Evolutionary conservation across 2,113 vertebrate species (phyloP).

Genomic region (Hydrochoerus hydrochaeris): DNA sequence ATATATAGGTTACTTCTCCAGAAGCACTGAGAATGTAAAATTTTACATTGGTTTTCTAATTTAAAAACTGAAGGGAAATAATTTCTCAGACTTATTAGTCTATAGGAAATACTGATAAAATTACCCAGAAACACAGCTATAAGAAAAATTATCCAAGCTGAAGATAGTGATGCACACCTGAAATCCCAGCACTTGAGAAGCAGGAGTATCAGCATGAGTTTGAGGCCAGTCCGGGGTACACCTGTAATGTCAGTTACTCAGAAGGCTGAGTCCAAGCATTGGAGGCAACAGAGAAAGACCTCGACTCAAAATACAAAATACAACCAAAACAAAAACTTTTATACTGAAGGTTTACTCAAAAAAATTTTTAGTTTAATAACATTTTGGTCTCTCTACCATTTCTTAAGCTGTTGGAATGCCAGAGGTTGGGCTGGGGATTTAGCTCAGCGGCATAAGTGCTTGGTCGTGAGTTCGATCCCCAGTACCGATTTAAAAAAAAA

Average conservation of each 20-base stretch:
- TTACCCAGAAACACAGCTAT: neutral
- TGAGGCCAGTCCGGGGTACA: neutral
- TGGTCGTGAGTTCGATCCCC: too few species aligned
- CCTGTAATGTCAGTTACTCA: neutral
- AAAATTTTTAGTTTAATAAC: neutral
- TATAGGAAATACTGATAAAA: neutral
- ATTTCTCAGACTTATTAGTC: neutral
- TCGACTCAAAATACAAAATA: neutral
- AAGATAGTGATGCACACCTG: too few species aligned
- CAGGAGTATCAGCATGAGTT: neutral
- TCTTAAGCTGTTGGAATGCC: slow-evolving; percentile 10
- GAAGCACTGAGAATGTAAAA: neutral
- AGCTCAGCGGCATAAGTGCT: too few species aligned
- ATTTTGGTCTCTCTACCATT: neutral
- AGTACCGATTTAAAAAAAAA: too few species aligned
- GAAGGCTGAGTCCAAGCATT: neutral
- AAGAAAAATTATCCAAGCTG: neutral
- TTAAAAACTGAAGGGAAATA: neutral
- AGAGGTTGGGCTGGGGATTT: too few species aligned
- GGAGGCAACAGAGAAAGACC: neutral
- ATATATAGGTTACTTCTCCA: slow-evolving; percentile 4
- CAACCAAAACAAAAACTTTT: neutral
- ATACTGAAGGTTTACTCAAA: neutral
- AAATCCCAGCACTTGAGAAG: neutral
- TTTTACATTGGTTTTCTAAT: slow-evolving; percentile 11